These are phyloP conservation scores for Pedionomus torquatus DNA, from an alignment of 2,113 vertebrate species.

Conservation along the genomic window DNA sequence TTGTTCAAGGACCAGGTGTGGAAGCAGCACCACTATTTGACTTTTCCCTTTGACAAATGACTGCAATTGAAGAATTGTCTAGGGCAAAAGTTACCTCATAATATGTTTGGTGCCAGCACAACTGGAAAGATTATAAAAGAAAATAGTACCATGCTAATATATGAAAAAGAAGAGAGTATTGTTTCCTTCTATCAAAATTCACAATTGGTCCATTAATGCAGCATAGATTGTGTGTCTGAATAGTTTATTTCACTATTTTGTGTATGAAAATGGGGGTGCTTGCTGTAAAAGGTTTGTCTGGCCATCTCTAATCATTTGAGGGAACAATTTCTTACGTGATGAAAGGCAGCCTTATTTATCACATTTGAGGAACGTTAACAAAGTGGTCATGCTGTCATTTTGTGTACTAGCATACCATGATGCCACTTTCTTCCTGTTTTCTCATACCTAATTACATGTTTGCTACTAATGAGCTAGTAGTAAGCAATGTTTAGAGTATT, in stretches of 20 bases:
- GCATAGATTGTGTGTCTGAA: not conserved
- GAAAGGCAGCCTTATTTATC: not conserved
- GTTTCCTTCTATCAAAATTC: not conserved
- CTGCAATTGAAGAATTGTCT: conserved; percentile 65
- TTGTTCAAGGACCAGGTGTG: conserved; percentile 71
- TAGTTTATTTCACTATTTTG: not conserved
- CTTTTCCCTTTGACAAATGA: conserved; percentile 69
- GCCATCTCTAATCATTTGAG: not conserved
- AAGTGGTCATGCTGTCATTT: not conserved
- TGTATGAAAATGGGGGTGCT: not conserved
- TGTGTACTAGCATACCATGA: not conserved
- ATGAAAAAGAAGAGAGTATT: not conserved
- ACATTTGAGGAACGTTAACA: not conserved
- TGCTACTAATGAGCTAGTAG: not conserved
- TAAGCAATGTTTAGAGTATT: not conserved
- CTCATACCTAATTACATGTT: not conserved
- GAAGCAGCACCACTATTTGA: conserved; percentile 45
- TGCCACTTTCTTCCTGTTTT: not conserved
- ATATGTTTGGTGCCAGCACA: conserved; percentile 43
- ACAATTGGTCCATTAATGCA: not conserved
- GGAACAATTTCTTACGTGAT: not conserved
- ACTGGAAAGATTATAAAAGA: conserved; percentile 54
- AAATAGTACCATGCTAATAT: conserved; percentile 59
- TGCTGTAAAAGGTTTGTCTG: not conserved
- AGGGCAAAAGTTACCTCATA: conserved; percentile 70